These are phyloP conservation scores for Chaetodon trifasciatus DNA, from an alignment of 2,797 vertebrate genomes.

Conservation along the genomic window DNA sequence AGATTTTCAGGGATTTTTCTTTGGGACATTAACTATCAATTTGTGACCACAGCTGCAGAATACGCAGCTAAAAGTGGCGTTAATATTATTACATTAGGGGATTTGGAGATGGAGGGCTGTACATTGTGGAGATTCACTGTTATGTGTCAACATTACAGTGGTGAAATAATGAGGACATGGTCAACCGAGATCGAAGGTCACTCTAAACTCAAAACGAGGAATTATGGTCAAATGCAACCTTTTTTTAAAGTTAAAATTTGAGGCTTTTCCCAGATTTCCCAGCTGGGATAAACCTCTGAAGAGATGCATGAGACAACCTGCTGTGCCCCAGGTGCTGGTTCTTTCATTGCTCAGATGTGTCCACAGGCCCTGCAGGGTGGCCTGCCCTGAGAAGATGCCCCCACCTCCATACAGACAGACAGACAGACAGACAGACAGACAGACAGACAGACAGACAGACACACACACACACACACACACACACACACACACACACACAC, in stretches of 20 bases:
- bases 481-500: conserved; percentile 14
- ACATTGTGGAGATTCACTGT: neutral
- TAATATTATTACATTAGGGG: neutral
- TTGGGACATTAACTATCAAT: conserved; percentile 10
- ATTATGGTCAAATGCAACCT: neutral
- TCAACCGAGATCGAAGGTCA: conserved; percentile 2
- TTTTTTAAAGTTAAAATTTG: neutral
- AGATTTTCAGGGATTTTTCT: conserved; percentile 28
- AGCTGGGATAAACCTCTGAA: conserved; percentile 11
- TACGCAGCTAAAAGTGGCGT: neutral
- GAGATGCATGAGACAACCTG: conserved; percentile 46
- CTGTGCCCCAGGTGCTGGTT: conserved; percentile 39
- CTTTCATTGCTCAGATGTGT: conserved; percentile 54
- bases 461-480: neutral
- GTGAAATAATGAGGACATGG: neutral
- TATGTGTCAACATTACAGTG: neutral
- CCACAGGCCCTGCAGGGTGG: conserved; percentile 32
- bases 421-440: conserved; percentile 2
- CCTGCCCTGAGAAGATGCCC: conserved; percentile 3
- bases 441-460: neutral
- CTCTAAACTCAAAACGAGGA: conserved; percentile 19
- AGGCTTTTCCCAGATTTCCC: conserved; percentile 4
- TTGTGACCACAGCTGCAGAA: conserved; percentile 19
- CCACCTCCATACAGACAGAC: neutral
- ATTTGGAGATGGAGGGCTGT: neutral